These are phyloP conservation scores for Paramormyrops hopkinsi DNA, from an alignment of 2,797 vertebrate species.

Conservation along the genomic window DNA sequence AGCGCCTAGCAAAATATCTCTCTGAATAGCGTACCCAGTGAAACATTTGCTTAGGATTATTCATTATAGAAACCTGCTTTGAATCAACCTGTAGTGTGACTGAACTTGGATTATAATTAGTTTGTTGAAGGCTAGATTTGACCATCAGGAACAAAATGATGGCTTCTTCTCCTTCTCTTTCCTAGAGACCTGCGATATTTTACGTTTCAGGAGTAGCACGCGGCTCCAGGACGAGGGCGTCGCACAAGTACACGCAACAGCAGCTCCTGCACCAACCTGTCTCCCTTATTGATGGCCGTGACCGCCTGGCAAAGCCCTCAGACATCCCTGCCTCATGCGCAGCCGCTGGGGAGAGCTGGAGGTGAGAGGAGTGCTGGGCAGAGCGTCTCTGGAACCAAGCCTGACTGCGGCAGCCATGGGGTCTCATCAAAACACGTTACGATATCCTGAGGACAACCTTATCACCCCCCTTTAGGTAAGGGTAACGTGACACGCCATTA, in stretches of 20 bases:
- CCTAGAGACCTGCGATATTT: not conserved
- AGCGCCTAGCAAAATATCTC: not conserved
- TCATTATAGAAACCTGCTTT: not conserved
- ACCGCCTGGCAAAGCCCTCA: slow-evolving; percentile 62
- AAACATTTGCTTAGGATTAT: not conserved
- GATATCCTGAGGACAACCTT: not conserved
- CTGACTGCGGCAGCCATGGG: not conserved
- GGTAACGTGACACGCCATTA: not conserved
- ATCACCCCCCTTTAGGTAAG: not conserved
- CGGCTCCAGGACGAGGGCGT: not conserved
- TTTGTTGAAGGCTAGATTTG: not conserved
- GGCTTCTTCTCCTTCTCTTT: not conserved
- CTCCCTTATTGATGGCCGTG: not conserved
- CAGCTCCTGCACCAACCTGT: not conserved
- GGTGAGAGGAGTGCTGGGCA: slow-evolving; percentile 36
- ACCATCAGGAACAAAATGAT: not conserved
- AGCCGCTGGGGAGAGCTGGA: slow-evolving; percentile 27
- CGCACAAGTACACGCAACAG: not conserved
- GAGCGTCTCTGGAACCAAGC: slow-evolving; percentile 52
- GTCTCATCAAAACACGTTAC: not conserved
- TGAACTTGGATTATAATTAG: not conserved
- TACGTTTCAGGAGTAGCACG: not conserved
- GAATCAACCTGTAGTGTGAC: not conserved
- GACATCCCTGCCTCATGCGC: slow-evolving; percentile 42
- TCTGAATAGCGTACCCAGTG: not conserved